Conservation (phyloP, 2,797 vertebrate species). For the Rhabdomys pumilio region DNA sequence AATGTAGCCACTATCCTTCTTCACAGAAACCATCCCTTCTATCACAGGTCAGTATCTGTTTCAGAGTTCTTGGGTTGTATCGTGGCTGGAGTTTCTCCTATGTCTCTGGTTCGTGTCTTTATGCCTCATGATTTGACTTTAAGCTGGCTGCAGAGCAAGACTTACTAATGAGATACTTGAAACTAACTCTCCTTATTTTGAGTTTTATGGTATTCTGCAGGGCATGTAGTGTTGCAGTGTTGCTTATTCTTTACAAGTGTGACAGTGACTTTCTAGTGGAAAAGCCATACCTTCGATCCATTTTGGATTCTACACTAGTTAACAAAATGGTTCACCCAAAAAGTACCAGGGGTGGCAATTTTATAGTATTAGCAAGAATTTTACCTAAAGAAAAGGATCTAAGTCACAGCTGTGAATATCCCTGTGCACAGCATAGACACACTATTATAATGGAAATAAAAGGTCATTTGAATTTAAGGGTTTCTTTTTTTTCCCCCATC, state of each 20-base stretch:
- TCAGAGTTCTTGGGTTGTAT: not conserved
- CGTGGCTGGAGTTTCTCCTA: not conserved
- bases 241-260: not conserved
- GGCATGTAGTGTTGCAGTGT: not conserved
- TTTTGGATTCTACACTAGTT: conserved; percentile 28
- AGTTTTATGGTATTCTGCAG: not conserved
- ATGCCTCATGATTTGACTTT: not conserved
- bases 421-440: not conserved
- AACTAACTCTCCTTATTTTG: not conserved
- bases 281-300: not conserved
- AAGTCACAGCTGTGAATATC: conserved; percentile 19
- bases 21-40: not conserved
- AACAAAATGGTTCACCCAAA: conserved; percentile 9
- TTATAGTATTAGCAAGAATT: not conserved
- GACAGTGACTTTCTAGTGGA: not conserved
- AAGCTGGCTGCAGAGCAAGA: not conserved
- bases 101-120: not conserved
- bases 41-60: not conserved
- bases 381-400: conserved; percentile 27
- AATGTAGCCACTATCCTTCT: not conserved
- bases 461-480: conserved; percentile 25
- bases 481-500: not conserved
- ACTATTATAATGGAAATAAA: conserved; percentile 40
- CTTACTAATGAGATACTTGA: conserved; percentile 12
- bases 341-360: conserved; percentile 1